Conservation (phyloP, 2,113 vertebrate genomes). For the Austrofundulus limnaeus region DNA sequence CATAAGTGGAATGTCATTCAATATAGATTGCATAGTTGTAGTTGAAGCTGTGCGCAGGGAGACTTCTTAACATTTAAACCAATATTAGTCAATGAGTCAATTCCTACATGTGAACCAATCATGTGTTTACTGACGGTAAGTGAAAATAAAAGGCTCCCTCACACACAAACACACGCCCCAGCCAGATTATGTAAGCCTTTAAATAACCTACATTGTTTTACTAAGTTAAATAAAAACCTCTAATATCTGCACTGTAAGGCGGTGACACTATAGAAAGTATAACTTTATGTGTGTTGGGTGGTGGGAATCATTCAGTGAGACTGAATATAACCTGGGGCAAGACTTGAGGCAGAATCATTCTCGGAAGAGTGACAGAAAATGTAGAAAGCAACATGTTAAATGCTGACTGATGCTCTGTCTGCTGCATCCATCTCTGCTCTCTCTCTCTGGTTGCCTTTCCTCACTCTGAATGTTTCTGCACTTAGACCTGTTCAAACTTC, state of each 20-base stretch:
- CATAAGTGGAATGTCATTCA: neutral
- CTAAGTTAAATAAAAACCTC: conserved; percentile 44
- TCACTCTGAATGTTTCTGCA: conserved; percentile 18
- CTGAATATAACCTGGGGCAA: conserved; percentile 55
- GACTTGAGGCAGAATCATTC: conserved; percentile 57
- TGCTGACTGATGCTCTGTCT: conserved; percentile 60
- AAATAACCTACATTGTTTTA: conserved; percentile 9
- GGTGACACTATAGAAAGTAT: conserved; percentile 15
- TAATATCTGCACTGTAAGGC: conserved; percentile 26
- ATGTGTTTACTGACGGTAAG: conserved; percentile 53
- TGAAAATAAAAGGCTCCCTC: conserved; percentile 46
- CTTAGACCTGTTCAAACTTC: conserved; percentile 5
- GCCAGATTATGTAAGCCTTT: neutral
- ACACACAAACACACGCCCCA: conserved; percentile 1
- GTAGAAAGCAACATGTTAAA: conserved; percentile 60
- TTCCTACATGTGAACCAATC: conserved; percentile 64
- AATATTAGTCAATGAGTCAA: conserved; percentile 50
- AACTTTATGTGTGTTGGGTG: conserved; percentile 13
- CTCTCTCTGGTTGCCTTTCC: conserved; percentile 3
- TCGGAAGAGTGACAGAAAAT: conserved; percentile 58
- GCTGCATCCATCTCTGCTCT: conserved; percentile 23
- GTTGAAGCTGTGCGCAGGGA: neutral
- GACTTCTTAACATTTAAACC: conserved; percentile 28
- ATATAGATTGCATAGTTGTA: conserved; percentile 4
- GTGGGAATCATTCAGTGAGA: conserved; percentile 25